Base-by-base conservation (phyloP, 1,140 invertebrate genomes). In the Maniola jurtina region DNA sequence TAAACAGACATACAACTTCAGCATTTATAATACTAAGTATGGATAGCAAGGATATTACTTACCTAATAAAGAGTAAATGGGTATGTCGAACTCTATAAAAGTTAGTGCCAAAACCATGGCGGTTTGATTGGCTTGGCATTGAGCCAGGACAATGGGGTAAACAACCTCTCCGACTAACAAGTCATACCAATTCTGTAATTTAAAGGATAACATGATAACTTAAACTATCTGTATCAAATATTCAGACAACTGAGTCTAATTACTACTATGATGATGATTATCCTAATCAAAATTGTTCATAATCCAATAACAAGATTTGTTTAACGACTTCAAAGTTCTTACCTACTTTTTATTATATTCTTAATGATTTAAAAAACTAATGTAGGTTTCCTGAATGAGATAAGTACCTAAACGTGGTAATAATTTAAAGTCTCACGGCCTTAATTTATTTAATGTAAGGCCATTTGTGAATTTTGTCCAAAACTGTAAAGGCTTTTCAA, bases 401-500 rank as follows among this genome's bases (percentile, higher is more conserved):
- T 25, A 25, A 25, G 25, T 25, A 1, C 10, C 9, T 45, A 13
- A 45, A 45, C 13, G 42, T 42, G 38, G 40, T 52, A 14, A 40
- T 48, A 57, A 11, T 48, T 25, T 60, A 60, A 48, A 45, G 42
- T 45, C 13, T 11, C 25, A 38, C 56, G 61, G 42, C 62, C 67
- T 61, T 14, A 56, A 52, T 61, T 55, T n/a, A 10, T 14, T 15
- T 60, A 56, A 64, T 69, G 40, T 61, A 45, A 69, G 61, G 57
- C 60, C 42, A 34, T 15, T 64, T 35, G 61, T 40, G 40, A 59
- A 55, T 56, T 68, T 36, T 64, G 40, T 48, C 38, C 52, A 48
- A 59, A 52, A 45, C 61, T 60, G 14, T 45, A 35, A 64, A 64
- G 57, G 56, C 13, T 57, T 63, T 6, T 11, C 25, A 60, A 61